Conservation (phyloP, 2,113 vertebrate species). For the Ctenomys sociabilis region DNA sequence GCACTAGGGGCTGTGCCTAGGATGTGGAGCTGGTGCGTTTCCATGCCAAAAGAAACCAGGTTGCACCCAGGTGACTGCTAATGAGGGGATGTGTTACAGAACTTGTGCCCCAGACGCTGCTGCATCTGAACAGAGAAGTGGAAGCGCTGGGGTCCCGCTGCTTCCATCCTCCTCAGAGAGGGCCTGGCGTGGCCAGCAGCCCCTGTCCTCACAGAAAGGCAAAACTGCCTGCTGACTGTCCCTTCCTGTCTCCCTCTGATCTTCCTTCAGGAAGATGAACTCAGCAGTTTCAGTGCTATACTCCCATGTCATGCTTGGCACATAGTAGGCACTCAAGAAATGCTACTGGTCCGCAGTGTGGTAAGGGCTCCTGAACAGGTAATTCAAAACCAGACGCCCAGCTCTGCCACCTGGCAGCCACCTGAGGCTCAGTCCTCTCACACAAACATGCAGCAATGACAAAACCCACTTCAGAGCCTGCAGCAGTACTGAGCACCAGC, state of each 20-base stretch:
- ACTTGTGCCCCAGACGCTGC: not conserved
- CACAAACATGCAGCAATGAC: not conserved
- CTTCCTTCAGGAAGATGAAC: not conserved
- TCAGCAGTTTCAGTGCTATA: not conserved
- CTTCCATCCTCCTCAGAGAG: not conserved
- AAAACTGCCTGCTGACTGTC: not conserved
- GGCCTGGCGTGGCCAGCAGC: not conserved
- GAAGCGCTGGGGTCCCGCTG: not conserved
- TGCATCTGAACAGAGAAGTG: not conserved
- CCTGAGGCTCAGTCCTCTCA: not conserved
- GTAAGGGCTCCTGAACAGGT: accelerated
- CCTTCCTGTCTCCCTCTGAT: not conserved
- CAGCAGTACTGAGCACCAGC: not conserved
- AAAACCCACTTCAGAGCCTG: not conserved
- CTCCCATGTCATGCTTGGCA: not conserved
- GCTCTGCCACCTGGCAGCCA: accelerated
- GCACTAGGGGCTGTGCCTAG: not conserved
- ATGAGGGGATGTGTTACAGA: not conserved
- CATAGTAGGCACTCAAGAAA: not conserved
- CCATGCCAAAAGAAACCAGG: not conserved
- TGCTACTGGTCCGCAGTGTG: not conserved
- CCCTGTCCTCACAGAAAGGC: not conserved
- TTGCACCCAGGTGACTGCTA: not conserved
- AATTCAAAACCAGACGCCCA: not conserved
- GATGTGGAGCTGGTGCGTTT: not conserved